Evolutionary conservation across 2,113 vertebrate genomes (phyloP), one percentile per base, ranked within the genome.

Genomic region (Chamaea fasciata): DNA sequence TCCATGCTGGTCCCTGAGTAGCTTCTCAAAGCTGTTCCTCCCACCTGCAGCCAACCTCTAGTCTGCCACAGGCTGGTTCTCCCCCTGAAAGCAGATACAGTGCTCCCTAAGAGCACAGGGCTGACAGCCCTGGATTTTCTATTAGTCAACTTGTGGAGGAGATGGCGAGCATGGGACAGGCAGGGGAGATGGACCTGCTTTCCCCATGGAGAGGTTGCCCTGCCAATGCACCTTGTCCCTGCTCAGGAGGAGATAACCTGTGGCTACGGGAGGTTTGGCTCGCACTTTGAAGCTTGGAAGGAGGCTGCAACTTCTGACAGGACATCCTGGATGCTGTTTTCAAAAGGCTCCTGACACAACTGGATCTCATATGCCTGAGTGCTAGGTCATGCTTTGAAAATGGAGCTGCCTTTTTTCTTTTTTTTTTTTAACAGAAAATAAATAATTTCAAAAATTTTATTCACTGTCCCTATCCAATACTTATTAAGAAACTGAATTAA

Each of bases 1-100:
- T 31, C 17, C 3, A 0, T 1, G 0, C 2, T 2, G 1, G n/a
- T 64, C 3, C 1, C 23, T 0, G 0, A 77, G 68, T 0, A 0
- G 26, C 42, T 74, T 91, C 67, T 55, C 5, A 3, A 91, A 90
- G 41, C 28, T 44, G 39, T 44, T 87, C 41, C 57, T 84, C 53
- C 57, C 56, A 81, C 26, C 35, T 5, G 4, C 65, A 85, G 70
- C 41, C 2, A 5, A 37, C 10, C 50, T 65, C 37, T 35, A 50
- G 28, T 50, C 46, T 2, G 1, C 35, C 1, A 1, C n/a, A 37
- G 50, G 39, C 44, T 49, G 37, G 10, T 55, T 46, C 67, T 57
- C 3, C 0, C 64, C 37, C 42, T 31, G 0, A 0, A 89, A 91
- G 53, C 1, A 5, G 67, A 85, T 15, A 63, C 2, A 95, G 31